Base-by-base conservation (phyloP, 92 coral and sea anemone genomes). In the Umimayanthus kanabou region DNA sequence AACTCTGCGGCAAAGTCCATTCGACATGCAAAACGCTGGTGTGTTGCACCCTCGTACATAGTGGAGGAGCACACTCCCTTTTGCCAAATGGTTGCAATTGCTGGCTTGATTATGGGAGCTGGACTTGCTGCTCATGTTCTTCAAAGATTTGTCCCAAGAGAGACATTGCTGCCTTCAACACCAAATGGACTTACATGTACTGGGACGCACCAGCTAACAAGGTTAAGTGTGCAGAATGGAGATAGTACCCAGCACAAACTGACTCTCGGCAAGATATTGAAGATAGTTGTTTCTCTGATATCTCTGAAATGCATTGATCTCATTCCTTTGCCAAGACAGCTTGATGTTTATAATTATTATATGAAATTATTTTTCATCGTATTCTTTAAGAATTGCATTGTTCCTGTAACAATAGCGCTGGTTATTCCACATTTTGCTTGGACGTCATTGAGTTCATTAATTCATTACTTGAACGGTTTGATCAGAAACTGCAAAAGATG, bases 1-100 rank as follows among this genome's bases (percentile, higher is more conserved):
- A 70, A 70, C 78, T 26, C 87, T 69, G 87, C 87, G 2, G 77
- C 78, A 69, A 83, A 69, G 43, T 83, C 87, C 6, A 66, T 83
- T 15, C 39, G 87, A 69, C 76, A 83, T 43, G 87, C 87, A 70
- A 83, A 83, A 49, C 87, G 87, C 29, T 83, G 87, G 87, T 83
- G 87, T 53, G 45, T 83, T 25, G 22, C 43, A 83, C 87, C 87
- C 47, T 83, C 87, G 6, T 83, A 67, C 74, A 49, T 83, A 1
- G 42, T 45, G 15, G 87, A 83, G 3, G 87, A 83, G 29, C 76
- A 83, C 23, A 47, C 73, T 6, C 87, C 87, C 0, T 83, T 69
- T 65, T 83, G 77, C 76, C 87, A 67, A 83, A 83, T 83, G 87
- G 23, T 83, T 47, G 39, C 87, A 29, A 10, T 69, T 70, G 78